Evolutionary conservation across 2,888 invertebrate species (phyloP), one percentile per base, ranked within the genome.

Genomic region (Taenaris catops): DNA sequence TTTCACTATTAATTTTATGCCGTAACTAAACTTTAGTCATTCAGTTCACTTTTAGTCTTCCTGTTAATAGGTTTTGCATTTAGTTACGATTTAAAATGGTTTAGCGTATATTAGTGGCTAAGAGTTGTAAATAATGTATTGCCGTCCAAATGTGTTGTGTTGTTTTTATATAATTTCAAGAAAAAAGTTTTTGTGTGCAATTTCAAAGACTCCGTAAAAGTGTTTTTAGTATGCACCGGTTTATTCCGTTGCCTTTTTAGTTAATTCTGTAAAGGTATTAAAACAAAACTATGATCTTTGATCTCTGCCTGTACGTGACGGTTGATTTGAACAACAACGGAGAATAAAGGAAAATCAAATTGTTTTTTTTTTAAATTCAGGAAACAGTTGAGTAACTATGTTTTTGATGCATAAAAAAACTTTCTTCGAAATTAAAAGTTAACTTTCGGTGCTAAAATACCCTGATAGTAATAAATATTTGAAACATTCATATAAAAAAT

Each of bases 61-160:
- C 81, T 73, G 68, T 73, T 72, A 52, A 69, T 78, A 75, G 63
- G 62, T 71, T 67, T 70, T 80, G 83, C 83, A 84, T 84, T 83
- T 84, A 84, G 78, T 69, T 79, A 74, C 40, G 47, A 54, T 47
- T 54, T 78, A 80, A 70, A 69, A 53, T 45, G 60, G 58, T 66
- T 64, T 20, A 69, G 67, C 64, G 44, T 64, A 56, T 50, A 50
- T 46, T 53, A 45, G 33, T 29, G 21, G 42, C 42, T 44, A 34
- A 39, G 38, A 27, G 27, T 35, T 46, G 44, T 46, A 44, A 44
- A 40, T 46, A 37, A 44, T 58, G 65, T 75, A 34, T 44, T 44
- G 67, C 80, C 80, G 80, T 80, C 80, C 79, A 79, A 72, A 73
- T 71, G 63, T 60, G 36, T 46, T 38, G 36, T 44, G 36, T 40